Conservation (phyloP, 2,797 vertebrate species). For the Phrynocephalus guinanensis region DNA sequence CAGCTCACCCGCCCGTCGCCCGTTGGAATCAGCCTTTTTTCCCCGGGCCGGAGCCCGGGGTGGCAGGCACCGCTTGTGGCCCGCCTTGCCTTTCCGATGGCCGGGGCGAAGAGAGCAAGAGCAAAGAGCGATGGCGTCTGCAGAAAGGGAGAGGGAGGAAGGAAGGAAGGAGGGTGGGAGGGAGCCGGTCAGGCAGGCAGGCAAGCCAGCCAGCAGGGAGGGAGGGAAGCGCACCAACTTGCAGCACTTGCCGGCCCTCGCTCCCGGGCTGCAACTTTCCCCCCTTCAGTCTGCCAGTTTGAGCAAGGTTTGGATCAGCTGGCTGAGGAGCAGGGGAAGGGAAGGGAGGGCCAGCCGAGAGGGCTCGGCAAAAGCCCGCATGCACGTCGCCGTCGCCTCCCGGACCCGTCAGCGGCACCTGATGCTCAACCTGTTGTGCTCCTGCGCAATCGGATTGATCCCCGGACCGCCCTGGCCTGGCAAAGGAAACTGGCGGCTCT, state of each 20-base stretch:
- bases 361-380: no score
- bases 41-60: no score
- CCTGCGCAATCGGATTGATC: background rate
- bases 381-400: no score
- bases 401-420: no score
- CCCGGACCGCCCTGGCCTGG: background rate
- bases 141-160: background rate
- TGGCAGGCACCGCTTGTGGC: background rate
- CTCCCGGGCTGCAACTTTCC: background rate
- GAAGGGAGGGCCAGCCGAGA: background rate
- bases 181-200: background rate
- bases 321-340: background rate
- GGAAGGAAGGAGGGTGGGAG: background rate
- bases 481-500: background rate
- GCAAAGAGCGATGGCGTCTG: slow-evolving; percentile 1
- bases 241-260: background rate
- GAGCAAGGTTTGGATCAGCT: background rate
- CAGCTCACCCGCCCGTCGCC: no score
- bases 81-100: background rate
- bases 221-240: background rate
- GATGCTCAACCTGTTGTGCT: no score
- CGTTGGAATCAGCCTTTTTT: no score
- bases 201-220: no score
- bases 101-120: background rate
- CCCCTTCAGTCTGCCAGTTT: background rate